phyloP scores from a whole-genome alignment of 2,797 vertebrate species.

The Hephaestus fuliginosus region DNA sequence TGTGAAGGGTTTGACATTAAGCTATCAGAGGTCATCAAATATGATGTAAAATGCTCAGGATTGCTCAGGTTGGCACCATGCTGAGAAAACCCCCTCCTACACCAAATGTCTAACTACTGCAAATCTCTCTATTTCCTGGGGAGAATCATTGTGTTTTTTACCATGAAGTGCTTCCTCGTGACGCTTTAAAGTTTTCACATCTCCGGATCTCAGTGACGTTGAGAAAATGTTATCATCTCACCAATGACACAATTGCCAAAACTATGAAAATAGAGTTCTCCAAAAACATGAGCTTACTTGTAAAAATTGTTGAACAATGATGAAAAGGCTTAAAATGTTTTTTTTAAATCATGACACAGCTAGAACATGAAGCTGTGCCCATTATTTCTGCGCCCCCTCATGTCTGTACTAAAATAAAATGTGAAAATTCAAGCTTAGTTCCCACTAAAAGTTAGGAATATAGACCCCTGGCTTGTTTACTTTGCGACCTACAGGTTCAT shows the following conservation, averaged over 20 bases:
- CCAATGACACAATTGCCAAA: not conserved
- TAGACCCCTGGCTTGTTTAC: not conserved
- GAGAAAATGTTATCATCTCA: not conserved
- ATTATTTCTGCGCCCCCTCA: not conserved
- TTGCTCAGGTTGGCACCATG: conserved; percentile 3
- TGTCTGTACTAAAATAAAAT: not conserved
- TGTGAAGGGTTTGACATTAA: not conserved
- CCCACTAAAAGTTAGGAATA: not conserved
- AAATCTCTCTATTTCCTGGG: conserved; percentile 20
- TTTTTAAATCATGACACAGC: not conserved
- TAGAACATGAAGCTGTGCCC: not conserved
- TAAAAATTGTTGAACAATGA: not conserved
- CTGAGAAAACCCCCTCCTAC: conserved; percentile 12
- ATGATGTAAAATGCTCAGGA: conserved; percentile 5
- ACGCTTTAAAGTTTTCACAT: conserved; percentile 19
- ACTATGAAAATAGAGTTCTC: not conserved
- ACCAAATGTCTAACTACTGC: conserved; percentile 5
- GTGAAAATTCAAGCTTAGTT: not conserved
- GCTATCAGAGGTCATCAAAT: conserved; percentile 14
- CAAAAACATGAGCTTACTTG: not conserved
- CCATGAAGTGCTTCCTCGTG: not conserved
- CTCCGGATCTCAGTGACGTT: conserved; percentile 5
- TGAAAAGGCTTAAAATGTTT: not conserved
- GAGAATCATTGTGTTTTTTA: conserved; percentile 11
- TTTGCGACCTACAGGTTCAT: conserved; percentile 1